Conservation (phyloP, 1,140 invertebrate species). For the Drosophila seguyi region DNA sequence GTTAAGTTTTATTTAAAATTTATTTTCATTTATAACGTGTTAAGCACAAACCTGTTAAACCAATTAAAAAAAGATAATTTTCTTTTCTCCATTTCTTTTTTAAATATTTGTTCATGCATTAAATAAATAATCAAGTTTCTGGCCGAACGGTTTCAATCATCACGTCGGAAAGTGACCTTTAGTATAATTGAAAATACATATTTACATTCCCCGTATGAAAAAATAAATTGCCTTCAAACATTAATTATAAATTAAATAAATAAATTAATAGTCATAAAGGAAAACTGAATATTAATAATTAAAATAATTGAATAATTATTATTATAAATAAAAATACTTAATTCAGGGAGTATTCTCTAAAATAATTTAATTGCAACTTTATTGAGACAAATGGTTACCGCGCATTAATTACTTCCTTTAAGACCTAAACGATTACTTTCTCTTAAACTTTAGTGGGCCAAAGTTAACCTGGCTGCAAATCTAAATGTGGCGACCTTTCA, state of each 20-base stretch:
- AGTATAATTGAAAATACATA: neutral
- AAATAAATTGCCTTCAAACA: neutral
- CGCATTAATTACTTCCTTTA: slow-evolving; percentile 20
- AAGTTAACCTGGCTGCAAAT: slow-evolving; percentile 36
- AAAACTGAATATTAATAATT: too few species aligned
- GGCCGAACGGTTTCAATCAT: neutral
- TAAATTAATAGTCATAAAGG: too few species aligned
- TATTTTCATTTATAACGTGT: neutral
- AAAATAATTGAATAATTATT: too few species aligned
- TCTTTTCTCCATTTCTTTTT: neutral
- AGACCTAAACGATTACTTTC: neutral
- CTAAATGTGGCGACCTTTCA: slow-evolving; percentile 30
- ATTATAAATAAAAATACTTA: too few species aligned
- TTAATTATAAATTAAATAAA: neutral
- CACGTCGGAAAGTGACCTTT: neutral
- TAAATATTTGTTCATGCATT: neutral
- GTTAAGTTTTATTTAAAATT: neutral
- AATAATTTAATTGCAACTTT: neutral
- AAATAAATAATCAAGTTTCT: neutral
- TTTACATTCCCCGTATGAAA: neutral
- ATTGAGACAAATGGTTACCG: slow-evolving; percentile 26
- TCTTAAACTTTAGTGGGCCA: slow-evolving; percentile 8
- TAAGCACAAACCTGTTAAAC: too few species aligned
- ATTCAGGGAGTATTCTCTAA: neutral
- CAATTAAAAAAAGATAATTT: too few species aligned